phyloP scores from a whole-genome alignment of 64 coral and sea anemone genomes.

The Montipora cactus region DNA sequence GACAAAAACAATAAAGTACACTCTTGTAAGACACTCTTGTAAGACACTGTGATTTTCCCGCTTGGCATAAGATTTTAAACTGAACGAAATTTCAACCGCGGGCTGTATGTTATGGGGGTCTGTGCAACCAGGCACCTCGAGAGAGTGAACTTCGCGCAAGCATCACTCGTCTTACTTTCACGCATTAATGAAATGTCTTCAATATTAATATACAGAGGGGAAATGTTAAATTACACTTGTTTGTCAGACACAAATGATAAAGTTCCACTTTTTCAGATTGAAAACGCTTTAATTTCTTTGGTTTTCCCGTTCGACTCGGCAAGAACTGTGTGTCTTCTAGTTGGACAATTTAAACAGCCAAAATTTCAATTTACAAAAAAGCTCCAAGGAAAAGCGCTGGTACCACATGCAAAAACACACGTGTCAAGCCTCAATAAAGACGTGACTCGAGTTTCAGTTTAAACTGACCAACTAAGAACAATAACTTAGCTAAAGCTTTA shows the following conservation, averaged over 20 bases:
- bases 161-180: not conserved
- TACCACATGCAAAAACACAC: not conserved
- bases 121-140: no score
- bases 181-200: not conserved
- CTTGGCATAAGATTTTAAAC: not conserved
- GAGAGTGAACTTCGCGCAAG: not conserved
- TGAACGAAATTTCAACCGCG: not conserved
- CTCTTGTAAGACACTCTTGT: not conserved
- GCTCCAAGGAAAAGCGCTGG: not conserved
- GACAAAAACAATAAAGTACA: not conserved
- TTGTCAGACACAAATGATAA: not conserved
- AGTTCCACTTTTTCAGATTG: not conserved
- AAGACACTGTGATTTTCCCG: not conserved
- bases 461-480: not conserved
- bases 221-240: not conserved
- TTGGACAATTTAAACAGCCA: no score
- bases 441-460: not conserved
- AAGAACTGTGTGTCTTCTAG: no score
- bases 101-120: not conserved
- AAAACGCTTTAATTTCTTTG: not conserved
- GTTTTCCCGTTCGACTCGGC: not conserved
- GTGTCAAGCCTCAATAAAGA: not conserved
- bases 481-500: not conserved
- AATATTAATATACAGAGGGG: not conserved
- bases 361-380: no score